phyloP scores from a whole-genome alignment of 2,797 vertebrate species.

The Thalassophryne amazonica region DNA sequence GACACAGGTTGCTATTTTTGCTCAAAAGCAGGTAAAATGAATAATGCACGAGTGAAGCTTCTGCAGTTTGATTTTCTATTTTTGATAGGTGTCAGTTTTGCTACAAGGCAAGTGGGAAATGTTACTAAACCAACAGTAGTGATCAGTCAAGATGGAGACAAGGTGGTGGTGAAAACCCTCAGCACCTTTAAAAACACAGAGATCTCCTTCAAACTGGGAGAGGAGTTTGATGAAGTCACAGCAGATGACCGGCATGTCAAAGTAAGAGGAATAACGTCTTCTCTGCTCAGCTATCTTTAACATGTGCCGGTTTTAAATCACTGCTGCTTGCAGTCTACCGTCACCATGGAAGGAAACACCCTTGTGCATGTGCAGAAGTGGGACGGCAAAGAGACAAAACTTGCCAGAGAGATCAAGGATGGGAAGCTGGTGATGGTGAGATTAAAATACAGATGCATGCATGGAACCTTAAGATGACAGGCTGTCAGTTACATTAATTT shows the following conservation, averaged over 20 bases:
- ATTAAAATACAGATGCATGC: not conserved
- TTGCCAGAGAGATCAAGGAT: constrained; percentile 92
- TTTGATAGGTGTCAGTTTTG: constrained; percentile 87
- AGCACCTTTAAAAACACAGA: constrained; percentile 97
- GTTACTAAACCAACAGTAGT: constrained; percentile 92
- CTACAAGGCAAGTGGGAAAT: constrained; percentile 93
- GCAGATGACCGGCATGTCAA: constrained; percentile 92
- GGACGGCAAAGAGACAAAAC: constrained; percentile 92
- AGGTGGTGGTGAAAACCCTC: constrained; percentile 86
- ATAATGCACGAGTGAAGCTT: not conserved
- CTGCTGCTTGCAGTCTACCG: constrained; percentile 80
- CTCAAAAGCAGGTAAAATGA: not conserved
- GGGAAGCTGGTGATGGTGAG: constrained; percentile 93
- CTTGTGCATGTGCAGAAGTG: constrained; percentile 92
- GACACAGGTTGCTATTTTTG: not conserved
- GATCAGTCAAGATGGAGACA: constrained; percentile 89
- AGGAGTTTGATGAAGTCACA: constrained; percentile 95
- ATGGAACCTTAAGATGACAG: no score
- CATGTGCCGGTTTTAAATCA: not conserved
- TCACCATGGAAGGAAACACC: constrained; percentile 88
- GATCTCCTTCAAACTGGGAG: constrained; percentile 88
- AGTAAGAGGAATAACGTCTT: constrained; percentile 66
- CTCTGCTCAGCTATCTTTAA: not conserved
- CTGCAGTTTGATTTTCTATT: not conserved
- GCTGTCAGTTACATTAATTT: no score